Conservation (phyloP, 2,888 invertebrate genomes). For the Phyllotreta cruciferae region DNA sequence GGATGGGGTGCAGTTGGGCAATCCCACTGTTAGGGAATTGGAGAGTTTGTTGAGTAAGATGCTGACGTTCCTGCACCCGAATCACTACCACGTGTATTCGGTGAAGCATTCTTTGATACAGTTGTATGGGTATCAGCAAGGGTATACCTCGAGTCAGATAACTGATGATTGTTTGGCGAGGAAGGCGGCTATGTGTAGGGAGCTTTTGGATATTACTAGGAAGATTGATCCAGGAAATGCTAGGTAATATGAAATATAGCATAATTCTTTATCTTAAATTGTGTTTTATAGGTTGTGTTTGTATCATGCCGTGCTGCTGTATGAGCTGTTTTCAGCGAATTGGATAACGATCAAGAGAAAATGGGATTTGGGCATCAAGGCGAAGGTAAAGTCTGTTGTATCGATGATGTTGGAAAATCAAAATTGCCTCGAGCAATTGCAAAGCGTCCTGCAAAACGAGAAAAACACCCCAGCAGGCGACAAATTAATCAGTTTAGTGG, state of each 20-base stretch:
- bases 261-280: not conserved
- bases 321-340: constrained; percentile 47
- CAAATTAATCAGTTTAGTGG: constrained; percentile 63
- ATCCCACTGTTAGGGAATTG: constrained; percentile 64
- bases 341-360: constrained; percentile 52
- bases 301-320: constrained; percentile 26
- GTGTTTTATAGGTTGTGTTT: constrained; percentile 17
- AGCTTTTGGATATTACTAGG: constrained; percentile 67
- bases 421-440: constrained; percentile 59
- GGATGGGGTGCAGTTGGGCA: constrained; percentile 66
- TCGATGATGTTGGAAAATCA: constrained; percentile 62
- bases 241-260: constrained; percentile 52
- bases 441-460: constrained; percentile 63
- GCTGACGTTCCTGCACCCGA: constrained; percentile 69
- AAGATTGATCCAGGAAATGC: constrained; percentile 73
- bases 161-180: constrained; percentile 66
- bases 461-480: constrained; percentile 64
- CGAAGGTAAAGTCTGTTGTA: constrained; percentile 58
- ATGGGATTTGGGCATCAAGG: constrained; percentile 55
- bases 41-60: constrained; percentile 72
- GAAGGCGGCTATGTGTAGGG: constrained; percentile 70
- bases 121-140: constrained; percentile 74
- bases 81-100: constrained; percentile 71
- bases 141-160: constrained; percentile 58
- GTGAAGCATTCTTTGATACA: constrained; percentile 74